Conservation (phyloP, 2,113 vertebrate genomes). For the Trogon surrucura region DNA sequence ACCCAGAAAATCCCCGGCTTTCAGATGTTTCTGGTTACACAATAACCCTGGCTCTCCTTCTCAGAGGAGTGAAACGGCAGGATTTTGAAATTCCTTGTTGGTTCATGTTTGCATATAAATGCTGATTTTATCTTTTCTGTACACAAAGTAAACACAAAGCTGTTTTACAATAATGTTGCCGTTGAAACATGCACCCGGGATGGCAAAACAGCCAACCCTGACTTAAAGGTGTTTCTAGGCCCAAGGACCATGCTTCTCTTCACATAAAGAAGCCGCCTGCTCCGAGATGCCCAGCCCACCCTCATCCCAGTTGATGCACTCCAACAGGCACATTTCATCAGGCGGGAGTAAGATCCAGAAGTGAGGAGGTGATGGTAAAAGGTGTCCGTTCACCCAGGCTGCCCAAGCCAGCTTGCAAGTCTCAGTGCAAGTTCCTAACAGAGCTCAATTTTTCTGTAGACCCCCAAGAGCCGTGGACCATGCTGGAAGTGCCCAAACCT, state of each 20-base stretch:
- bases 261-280: neutral
- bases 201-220: slow-evolving; percentile 51
- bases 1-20: slow-evolving; percentile 60
- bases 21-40: slow-evolving; percentile 68
- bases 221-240: slow-evolving; percentile 40
- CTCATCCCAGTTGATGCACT: slow-evolving; percentile 4
- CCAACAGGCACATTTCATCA: neutral
- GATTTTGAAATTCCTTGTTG: slow-evolving; percentile 73
- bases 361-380: neutral
- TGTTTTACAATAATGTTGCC: slow-evolving; percentile 67
- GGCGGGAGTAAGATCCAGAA: neutral
- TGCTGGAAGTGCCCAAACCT: neutral
- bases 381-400: neutral
- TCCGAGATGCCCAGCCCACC: neutral
- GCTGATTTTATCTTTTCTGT: slow-evolving; percentile 73
- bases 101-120: slow-evolving; percentile 74
- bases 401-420: neutral
- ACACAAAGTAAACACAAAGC: slow-evolving; percentile 71
- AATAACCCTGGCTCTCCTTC: slow-evolving; percentile 68
- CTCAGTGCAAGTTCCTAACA: rapidly evolving
- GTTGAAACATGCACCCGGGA: slow-evolving; percentile 56
- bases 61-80: slow-evolving; percentile 55
- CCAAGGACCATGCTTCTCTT: slow-evolving; percentile 21
- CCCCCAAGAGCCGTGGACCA: neutral
- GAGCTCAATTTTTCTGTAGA: neutral